A percentile compares a stretch with the other conserved stretches of the same genome.
Evolutionary conservation across 2,113 vertebrate species (phyloP).

Genomic region (Oreocharis arfaki): DNA sequence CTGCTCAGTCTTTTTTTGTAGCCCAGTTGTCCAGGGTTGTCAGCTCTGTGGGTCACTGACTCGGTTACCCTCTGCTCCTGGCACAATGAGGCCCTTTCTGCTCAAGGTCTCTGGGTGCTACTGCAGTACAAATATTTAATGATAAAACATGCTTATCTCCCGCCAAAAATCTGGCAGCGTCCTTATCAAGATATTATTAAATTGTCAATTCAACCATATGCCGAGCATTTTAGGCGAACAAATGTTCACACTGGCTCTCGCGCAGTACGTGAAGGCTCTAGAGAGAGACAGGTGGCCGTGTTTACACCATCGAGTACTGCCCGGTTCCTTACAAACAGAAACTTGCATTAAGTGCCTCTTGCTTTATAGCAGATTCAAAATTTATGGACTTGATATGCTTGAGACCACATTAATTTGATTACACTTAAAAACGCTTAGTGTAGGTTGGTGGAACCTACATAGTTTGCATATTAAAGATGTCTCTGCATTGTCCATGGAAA

Average conservation of each 20-base stretch:
- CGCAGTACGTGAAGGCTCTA: not conserved
- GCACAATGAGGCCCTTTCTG: not conserved
- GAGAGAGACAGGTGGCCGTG: slow-evolving; percentile 40
- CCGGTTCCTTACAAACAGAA: slow-evolving; percentile 12
- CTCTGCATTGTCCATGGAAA: not conserved
- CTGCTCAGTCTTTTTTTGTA: not conserved
- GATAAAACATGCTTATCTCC: slow-evolving; percentile 64
- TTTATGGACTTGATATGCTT: not conserved
- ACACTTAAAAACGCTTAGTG: not conserved
- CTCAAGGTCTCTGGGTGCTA: slow-evolving; percentile 35
- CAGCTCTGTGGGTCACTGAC: slow-evolving; percentile 1
- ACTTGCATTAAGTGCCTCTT: slow-evolving; percentile 20
- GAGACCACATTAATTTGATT: slow-evolving; percentile 22
- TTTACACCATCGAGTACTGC: slow-evolving; percentile 46
- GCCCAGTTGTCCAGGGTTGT: not conserved
- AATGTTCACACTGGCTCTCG: slow-evolving; percentile 23
- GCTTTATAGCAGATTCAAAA: slow-evolving; percentile 13
- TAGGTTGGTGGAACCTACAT: not conserved
- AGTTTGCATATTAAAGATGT: not conserved
- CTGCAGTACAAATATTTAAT: slow-evolving; percentile 62
- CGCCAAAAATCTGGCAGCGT: slow-evolving; percentile 54
- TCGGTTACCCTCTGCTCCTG: not conserved
- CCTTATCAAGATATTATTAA: slow-evolving; percentile 57
- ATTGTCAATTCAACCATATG: slow-evolving; percentile 64
- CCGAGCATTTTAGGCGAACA: slow-evolving; percentile 41